Evolutionary conservation across 2,888 invertebrate species (phyloP), one percentile per base, ranked within the genome.

Genomic region (Ormia ochracea): DNA sequence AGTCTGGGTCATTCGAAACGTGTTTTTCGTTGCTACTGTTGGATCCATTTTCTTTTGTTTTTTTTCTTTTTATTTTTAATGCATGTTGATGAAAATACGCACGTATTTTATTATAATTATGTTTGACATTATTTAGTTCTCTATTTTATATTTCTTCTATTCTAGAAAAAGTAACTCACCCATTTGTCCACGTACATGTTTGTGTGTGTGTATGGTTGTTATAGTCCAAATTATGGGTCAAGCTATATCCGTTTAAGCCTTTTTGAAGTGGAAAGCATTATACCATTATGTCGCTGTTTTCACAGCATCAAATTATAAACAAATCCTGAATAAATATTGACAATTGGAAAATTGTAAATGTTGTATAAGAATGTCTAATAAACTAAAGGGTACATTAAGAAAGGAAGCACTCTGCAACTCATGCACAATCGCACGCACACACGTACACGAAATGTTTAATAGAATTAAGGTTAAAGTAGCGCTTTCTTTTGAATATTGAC

Each of bases 21-120:
- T 61, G 31, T 36, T 66, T n/a, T n/a, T n/a, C n/a, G n/a, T n/a
- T n/a, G n/a, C n/a, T n/a, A n/a, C n/a, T n/a, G n/a, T n/a, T n/a
- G n/a, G n/a, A n/a, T n/a, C n/a, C n/a, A n/a, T n/a, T n/a, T n/a
- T n/a, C n/a, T n/a, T n/a, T n/a, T n/a, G n/a, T n/a, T n/a, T 52
- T 76, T 31, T 28, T 28, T 28, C 6, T 3, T 28, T 28, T 12
- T 43, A 26, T 54, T 58, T 41, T 58, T 58, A 75, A 23, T 41
- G 14, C 68, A 68, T 76, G 68, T 69, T 54, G 21, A 68, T 43
- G 54, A 56, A 54, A 58, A 68, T 26, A 50, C 23, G 63, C 61
- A 76, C 68, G 76, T 73, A 66, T 61, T 80, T 76, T 73, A 56
- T 72, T 63, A 76, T 76, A 80, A 80, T 80, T 76, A 80, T 68